Evolutionary conservation across 1,140 invertebrate species (phyloP), one percentile per base, ranked within the genome.

Genomic region (Brachionus koreanus): DNA sequence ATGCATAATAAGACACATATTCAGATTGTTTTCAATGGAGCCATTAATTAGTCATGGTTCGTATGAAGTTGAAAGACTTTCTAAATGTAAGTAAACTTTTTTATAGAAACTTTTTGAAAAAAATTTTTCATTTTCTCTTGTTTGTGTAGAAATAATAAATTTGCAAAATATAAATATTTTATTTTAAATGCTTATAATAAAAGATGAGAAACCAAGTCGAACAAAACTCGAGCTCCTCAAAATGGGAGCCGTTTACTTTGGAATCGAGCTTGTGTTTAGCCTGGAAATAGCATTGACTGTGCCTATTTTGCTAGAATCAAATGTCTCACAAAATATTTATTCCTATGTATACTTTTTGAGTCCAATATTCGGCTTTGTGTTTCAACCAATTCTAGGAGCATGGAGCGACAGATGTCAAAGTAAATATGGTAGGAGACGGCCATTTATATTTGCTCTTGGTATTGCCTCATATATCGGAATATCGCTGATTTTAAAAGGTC

Each of bases 321-420:
- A 65, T 46, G 79, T 82, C 10, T 57, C 79, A 7, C 29, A 43
- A n/a, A 82, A 35, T 25, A 23, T 82, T 65, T 82, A 65, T 67
- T 82, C 79, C 0, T 49, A 52, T 49, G 79, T 57, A 19, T 82
- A 65, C 37, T 49, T 82, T 43, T 49, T 89, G 33, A 89, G 89
- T 19, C 87, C 89, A 12, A 84, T 90, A 39, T 76, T 90, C 35
- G 89, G 88, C 13, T 86, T 90, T 52, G 84, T 89, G 35, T 83
- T 88, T 37, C 89, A 90, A 23, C 90, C 90, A 2, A 63, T 88
- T 5, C 86, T 90, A 46, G 90, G 89, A 5, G 84, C 85, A 16
- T 86, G 86, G 74, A 89, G 89, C 83, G 90, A 90, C 84, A 84
- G 83, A 9, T 90, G 88, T 83, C 43, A 69, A 33, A 52, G 61